Evolutionary conservation across 2,113 vertebrate species (phyloP).

Genomic region (Apeltes quadracus): DNA sequence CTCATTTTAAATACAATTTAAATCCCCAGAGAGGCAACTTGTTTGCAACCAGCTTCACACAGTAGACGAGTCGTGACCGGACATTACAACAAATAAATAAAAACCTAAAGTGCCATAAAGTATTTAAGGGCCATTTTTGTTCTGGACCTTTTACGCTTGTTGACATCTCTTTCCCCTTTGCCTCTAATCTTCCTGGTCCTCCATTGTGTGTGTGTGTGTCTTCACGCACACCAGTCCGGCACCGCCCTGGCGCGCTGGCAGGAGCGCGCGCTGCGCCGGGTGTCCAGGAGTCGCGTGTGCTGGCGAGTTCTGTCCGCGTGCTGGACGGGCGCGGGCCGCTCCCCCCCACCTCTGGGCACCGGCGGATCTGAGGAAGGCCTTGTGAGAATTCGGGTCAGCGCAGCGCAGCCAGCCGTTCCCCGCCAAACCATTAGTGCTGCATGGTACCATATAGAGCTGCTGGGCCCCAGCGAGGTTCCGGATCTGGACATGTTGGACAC

Average conservation of each 20-base stretch:
- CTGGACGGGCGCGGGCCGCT: slow-evolving; percentile 77
- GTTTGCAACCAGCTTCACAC: too few species aligned
- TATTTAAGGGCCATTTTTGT: background rate
- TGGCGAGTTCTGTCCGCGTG: slow-evolving; percentile 83
- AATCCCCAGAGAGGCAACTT: too few species aligned
- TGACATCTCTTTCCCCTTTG: slow-evolving; percentile 32
- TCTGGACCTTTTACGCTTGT: slow-evolving; percentile 17
- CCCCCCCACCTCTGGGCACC: slow-evolving; percentile 76
- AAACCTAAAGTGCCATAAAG: background rate
- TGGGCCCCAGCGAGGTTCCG: background rate
- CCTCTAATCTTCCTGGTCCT: slow-evolving; percentile 21
- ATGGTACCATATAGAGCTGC: slow-evolving; percentile 31
- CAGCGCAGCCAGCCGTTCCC: slow-evolving; percentile 48
- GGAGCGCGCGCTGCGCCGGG: slow-evolving; percentile 73
- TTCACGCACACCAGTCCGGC: slow-evolving; percentile 69
- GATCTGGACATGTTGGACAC: background rate
- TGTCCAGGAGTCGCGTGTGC: slow-evolving; percentile 80
- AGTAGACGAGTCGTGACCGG: too few species aligned
- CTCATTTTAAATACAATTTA: too few species aligned
- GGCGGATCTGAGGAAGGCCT: slow-evolving; percentile 84
- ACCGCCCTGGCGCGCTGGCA: slow-evolving; percentile 79
- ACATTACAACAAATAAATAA: too few species aligned
- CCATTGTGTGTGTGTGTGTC: slow-evolving; percentile 40
- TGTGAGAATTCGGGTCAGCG: slow-evolving; percentile 83
- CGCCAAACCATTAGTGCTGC: slow-evolving; percentile 23